phyloP scores from a whole-genome alignment of 1,140 invertebrate genomes.

The Bombyx mori region ASM3026992v2 NC_085134.1:2754501-2755000 shows the following conservation, averaged over 20 bases:
- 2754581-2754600: too few species aligned
- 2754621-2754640: too few species aligned
- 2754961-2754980: too few species aligned
- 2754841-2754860: background rate
- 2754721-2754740: background rate
- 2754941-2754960: background rate
- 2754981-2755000: too few species aligned
- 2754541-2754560: too few species aligned
- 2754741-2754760: constrained; percentile 18
- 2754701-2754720: background rate
- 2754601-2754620: too few species aligned
- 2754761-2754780: constrained; percentile 19
- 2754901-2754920: background rate
- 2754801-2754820: constrained; percentile 38
- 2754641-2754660: too few species aligned
- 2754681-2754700: background rate
- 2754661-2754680: too few species aligned
- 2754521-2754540: too few species aligned
- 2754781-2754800: constrained; percentile 27
- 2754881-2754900: background rate
- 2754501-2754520: too few species aligned
- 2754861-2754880: constrained; percentile 9
- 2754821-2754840: constrained; percentile 23
- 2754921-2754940: background rate
- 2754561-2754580: too few species aligned